phyloP scores from a whole-genome alignment of 2,797 vertebrate species.

The Chloroceryle amazona region DNA sequence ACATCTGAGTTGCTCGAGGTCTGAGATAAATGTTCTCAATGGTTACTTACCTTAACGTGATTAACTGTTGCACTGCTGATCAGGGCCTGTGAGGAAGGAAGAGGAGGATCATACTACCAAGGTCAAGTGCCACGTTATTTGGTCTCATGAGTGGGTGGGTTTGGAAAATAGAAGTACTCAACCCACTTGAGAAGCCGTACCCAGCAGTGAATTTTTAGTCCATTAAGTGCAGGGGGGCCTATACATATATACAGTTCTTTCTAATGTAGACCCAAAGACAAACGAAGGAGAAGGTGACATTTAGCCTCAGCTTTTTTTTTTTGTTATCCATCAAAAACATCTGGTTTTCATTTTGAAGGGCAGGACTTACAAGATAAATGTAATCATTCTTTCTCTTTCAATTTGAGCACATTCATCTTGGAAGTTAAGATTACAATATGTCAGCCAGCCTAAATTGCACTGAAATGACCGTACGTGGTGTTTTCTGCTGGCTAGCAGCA shows the following conservation, averaged over 20 bases:
- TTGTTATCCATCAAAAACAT: background rate
- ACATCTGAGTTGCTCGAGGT: constrained; percentile 11
- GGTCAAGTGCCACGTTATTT: background rate
- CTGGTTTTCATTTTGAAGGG: background rate
- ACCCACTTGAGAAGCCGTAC: background rate
- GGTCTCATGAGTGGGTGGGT: background rate
- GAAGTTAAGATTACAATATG: background rate
- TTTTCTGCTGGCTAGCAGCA: background rate
- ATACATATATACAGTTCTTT: background rate
- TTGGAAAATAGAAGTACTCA: background rate
- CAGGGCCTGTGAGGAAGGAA: background rate
- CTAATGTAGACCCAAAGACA: background rate
- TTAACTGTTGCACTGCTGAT: background rate
- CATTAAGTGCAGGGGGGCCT: background rate
- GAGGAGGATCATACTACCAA: background rate
- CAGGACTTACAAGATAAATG: background rate
- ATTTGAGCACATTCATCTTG: background rate
- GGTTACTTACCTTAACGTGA: background rate
- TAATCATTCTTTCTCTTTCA: background rate
- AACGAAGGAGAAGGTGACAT: background rate
- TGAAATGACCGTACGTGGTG: background rate
- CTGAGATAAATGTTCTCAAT: background rate
- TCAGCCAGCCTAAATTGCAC: background rate
- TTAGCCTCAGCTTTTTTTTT: background rate
- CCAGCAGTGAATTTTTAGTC: background rate